Evolutionary conservation across 1,140 invertebrate species (phyloP), one percentile per base, ranked within the genome.

Genomic region (Ganaspis sp.): DNA sequence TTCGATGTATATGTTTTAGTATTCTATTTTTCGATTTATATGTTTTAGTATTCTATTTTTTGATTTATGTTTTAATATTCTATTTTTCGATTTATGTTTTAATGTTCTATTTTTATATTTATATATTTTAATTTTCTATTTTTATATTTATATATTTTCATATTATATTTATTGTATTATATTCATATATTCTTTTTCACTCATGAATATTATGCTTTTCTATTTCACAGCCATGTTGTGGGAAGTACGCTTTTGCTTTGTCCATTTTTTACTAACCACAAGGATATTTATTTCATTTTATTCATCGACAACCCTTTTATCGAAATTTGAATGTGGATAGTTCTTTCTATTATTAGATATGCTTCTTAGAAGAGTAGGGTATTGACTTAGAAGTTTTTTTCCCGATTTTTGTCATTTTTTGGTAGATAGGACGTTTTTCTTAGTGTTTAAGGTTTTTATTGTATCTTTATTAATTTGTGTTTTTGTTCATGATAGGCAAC

Each of bases 171-270:
- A 64, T 64, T 29, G 15, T 58, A n/a, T n/a, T 29, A 64, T 12
- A 64, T 29, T 12, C 6, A 26, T 53, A 26, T 53, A 72, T 81
- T 80, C 58, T 79, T 71, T 75, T 75, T 81, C 76, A 75, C 80
- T 78, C 79, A 81, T 58, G 21, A 45, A 79, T 72, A 80, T 49
- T 73, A 74, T 74, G 82, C 82, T 83, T 83, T 83, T 76, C 79
- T 54, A 81, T 58, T 80, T 81, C 87, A 91, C 90, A 91, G 90
- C 90, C 90, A 91, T 91, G 90, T 91, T 91, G 87, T 91, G 89
- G 85, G 90, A 91, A 91, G 90, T 90, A 89, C 89, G 89, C 89
- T 91, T 87, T 89, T 84, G 88, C 88, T 89, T 89, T 90, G 78
- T 86, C 79, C 54, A 79, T 82, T 77, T 81, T 37, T 19, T 81